Conservation (phyloP, 2,797 vertebrate species). For the Acanthiza pusilla region DNA sequence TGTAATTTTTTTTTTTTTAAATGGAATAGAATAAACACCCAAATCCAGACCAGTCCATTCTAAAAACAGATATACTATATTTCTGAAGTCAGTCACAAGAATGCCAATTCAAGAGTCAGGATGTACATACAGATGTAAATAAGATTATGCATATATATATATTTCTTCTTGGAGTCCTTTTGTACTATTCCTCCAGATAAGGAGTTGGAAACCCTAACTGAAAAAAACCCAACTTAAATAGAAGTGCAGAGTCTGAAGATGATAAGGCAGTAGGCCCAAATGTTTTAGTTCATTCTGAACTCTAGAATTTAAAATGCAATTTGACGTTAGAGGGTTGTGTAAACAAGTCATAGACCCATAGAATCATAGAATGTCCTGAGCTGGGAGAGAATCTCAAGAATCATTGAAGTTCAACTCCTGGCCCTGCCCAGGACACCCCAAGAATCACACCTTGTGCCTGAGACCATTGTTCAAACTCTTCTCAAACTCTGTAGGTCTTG, state of each 20-base stretch:
- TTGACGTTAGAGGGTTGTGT: not conserved
- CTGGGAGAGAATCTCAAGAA: accelerated
- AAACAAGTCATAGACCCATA: not conserved
- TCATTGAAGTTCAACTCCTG: not conserved
- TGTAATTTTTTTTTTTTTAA: not conserved
- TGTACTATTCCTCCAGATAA: not conserved
- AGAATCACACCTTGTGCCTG: not conserved
- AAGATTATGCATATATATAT: not conserved
- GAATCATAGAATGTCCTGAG: not conserved
- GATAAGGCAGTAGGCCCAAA: not conserved
- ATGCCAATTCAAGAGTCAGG: not conserved
- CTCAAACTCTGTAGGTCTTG: not conserved
- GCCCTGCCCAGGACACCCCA: not conserved
- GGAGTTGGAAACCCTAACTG: not conserved
- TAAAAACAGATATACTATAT: not conserved
- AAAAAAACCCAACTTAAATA: not conserved
- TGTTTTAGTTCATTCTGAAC: not conserved
- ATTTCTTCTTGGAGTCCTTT: not conserved
- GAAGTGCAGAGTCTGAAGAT: not conserved
- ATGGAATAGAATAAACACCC: not conserved
- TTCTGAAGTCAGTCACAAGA: not conserved
- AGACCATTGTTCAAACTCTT: not conserved
- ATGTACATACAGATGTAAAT: not conserved
- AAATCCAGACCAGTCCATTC: not conserved
- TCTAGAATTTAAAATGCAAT: not conserved